Percentiles rank a stretch among this genome's conserved stretches.
phyloP scores from a whole-genome alignment of 2,797 vertebrate species.

The Meriones psammophilus region DNA sequence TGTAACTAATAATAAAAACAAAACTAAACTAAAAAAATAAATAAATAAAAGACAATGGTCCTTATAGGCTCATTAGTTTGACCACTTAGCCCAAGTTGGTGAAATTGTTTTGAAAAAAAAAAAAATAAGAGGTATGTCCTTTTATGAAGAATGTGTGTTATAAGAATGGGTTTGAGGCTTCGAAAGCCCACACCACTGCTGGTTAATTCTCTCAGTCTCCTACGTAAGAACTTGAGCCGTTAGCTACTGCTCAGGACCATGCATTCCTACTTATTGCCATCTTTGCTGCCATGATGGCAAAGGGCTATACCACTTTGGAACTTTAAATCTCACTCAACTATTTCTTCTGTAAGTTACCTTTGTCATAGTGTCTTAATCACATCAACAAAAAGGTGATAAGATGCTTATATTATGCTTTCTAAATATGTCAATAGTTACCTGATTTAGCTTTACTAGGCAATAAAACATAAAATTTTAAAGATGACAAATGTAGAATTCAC shows the following conservation, averaged over 20 bases:
- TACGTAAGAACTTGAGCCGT: neutral
- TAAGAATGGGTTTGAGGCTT: neutral
- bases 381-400: neutral
- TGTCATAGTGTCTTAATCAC: neutral
- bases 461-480: neutral
- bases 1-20: too few relatives aligned
- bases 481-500: neutral
- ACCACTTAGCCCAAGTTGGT: neutral
- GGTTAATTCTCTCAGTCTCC: neutral
- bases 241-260: too few relatives aligned
- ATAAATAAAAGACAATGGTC: too few relatives aligned
- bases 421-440: neutral
- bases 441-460: neutral
- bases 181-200: too few relatives aligned
- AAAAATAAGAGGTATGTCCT: neutral
- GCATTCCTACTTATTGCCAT: neutral
- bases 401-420: neutral
- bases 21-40: too few relatives aligned
- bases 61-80: neutral
- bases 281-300: neutral
- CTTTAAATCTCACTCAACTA: neutral
- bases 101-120: neutral
- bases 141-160: neutral
- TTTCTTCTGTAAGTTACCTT: neutral
- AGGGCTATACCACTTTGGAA: neutral